These are phyloP conservation scores for Streptopelia turtur DNA, from an alignment of 2,797 vertebrate genomes.

Conservation along the genomic window DNA sequence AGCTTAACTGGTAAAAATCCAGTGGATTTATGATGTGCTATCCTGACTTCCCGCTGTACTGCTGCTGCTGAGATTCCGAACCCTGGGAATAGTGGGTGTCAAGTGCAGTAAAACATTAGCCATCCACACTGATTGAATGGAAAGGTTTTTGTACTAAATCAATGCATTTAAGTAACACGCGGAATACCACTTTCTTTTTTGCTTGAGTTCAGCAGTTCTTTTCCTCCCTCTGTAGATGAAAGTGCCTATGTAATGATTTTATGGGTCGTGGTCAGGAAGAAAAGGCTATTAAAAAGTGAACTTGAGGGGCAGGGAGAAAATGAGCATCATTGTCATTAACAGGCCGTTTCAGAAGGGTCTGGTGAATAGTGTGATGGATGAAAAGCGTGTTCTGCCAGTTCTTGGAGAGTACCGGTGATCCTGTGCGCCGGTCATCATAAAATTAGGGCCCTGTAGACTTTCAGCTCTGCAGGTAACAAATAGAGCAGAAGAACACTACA, in stretches of 20 bases:
- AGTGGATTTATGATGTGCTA: constrained; percentile 67
- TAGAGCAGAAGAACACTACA: neutral
- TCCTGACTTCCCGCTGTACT: constrained; percentile 57
- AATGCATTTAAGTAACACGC: constrained; percentile 66
- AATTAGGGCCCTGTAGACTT: constrained; percentile 8
- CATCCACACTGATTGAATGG: constrained; percentile 69
- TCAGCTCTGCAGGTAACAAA: neutral
- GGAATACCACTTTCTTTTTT: constrained; percentile 61
- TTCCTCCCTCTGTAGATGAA: constrained; percentile 58
- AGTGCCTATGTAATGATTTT: constrained; percentile 74
- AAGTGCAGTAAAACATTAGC: constrained; percentile 72
- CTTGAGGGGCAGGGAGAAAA: constrained; percentile 63
- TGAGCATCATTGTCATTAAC: constrained; percentile 67
- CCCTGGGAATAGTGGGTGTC: constrained; percentile 64
- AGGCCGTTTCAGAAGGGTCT: constrained; percentile 21
- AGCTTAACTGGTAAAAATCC: constrained; percentile 68
- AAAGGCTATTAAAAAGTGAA: constrained; percentile 69
- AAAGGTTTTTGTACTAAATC: constrained; percentile 68
- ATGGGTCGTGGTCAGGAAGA: constrained; percentile 68
- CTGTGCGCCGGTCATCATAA: neutral
- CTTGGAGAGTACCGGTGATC: neutral
- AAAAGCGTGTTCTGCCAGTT: constrained; percentile 13
- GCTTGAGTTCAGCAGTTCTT: constrained; percentile 69
- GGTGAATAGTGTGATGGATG: constrained; percentile 42
- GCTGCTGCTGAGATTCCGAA: constrained; percentile 55